These are phyloP conservation scores for Nanger granti DNA, from an alignment of 2,113 vertebrate genomes.

Conservation along the genomic window DNA sequence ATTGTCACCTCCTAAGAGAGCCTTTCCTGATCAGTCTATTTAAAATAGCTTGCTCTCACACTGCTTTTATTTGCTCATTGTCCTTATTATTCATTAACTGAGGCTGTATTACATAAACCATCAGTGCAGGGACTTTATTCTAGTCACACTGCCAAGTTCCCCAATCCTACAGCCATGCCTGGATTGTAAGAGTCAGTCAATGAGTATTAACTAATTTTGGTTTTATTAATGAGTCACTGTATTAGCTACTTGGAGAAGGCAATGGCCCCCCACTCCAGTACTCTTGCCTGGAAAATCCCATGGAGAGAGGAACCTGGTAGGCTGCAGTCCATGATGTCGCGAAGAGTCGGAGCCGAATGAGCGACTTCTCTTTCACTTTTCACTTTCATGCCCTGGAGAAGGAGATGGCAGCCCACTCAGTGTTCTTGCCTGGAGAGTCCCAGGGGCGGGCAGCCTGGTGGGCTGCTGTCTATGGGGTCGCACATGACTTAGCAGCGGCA, in stretches of 20 bases:
- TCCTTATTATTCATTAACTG: neutral
- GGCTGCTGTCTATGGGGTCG: no score
- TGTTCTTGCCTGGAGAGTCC: no score
- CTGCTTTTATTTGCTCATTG: neutral
- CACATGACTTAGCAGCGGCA: no score
- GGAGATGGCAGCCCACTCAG: no score
- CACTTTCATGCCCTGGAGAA: no score
- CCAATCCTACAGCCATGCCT: neutral
- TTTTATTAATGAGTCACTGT: neutral
- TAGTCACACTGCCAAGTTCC: neutral
- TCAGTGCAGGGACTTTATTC: neutral
- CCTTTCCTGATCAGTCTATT: neutral
- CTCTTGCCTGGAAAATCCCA: no score
- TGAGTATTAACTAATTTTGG: neutral
- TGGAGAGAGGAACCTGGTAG: no score
- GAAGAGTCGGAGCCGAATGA: no score
- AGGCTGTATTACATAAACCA: neutral
- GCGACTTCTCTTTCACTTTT: no score
- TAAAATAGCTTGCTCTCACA: neutral
- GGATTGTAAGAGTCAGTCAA: neutral
- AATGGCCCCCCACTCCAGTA: no score
- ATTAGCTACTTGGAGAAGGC: neutral
- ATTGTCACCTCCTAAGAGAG: neutral
- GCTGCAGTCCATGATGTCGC: no score
- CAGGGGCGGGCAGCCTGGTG: no score